Percentiles rank a stretch among this genome's conserved stretches.
These are phyloP conservation scores for Myotis brandtii DNA, from an alignment of 2,113 vertebrate genomes.

Conservation along the genomic window DNA sequence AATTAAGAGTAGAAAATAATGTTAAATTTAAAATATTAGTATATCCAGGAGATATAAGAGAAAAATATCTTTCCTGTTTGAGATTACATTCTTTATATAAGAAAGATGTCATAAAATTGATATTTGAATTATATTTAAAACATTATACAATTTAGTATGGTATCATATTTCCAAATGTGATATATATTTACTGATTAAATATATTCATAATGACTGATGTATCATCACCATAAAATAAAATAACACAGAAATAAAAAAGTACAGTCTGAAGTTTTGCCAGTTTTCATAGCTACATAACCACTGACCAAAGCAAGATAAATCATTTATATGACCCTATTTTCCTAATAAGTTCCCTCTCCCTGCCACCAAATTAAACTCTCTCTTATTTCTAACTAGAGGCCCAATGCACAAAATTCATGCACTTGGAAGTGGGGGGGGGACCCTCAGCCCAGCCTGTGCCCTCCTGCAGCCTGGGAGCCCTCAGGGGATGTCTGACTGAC, in stretches of 20 bases:
- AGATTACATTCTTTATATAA: slow-evolving; percentile 23
- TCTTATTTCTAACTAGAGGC: background rate
- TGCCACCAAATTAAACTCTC: background rate
- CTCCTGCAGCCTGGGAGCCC: too few species aligned
- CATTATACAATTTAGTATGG: background rate
- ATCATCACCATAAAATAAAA: background rate
- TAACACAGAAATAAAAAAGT: background rate
- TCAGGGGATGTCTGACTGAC: too few species aligned
- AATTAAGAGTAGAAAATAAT: background rate
- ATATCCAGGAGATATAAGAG: background rate
- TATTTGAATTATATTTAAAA: background rate
- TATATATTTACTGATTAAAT: background rate
- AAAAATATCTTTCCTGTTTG: background rate
- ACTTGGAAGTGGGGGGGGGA: too few species aligned
- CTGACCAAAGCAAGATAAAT: background rate
- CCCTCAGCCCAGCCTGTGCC: too few species aligned
- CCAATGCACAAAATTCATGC: too few species aligned
- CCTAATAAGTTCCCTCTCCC: background rate
- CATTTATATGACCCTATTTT: background rate
- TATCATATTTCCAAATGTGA: background rate
- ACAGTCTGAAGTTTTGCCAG: background rate
- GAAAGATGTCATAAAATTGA: background rate
- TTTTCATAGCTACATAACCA: background rate
- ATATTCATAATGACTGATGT: background rate
- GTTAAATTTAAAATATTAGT: slow-evolving; percentile 12